Base-by-base conservation (phyloP, 2,797 vertebrate genomes). In the Gobio occitaniae region DNA sequence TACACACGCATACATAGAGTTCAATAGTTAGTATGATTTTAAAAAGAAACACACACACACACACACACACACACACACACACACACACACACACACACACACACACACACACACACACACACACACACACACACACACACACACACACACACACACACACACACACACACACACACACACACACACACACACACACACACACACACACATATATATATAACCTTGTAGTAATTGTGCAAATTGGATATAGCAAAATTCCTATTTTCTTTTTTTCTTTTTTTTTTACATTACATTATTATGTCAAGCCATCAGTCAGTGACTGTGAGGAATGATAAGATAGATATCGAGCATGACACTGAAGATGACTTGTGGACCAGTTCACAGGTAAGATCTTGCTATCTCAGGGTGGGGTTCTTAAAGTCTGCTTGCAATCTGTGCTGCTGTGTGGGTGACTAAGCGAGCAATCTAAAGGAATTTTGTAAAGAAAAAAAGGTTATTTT, bases 361-460 rank as follows among this genome's bases (percentile, higher is more conserved):
- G 32, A 32, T 32, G 32, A 32, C 32, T 32, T 84, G 10, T 54
- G 36, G 4, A 69, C 7, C 66, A n/a, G 50, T n/a, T 69, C 25
- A n/a, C 75, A 84, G 65, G 83, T 84, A 56, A 61, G 38, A n/a
- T 25, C 52, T 61, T 84, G 29, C 50, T 61, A 59, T 78, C 75
- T 71, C 19, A 79, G 54, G 77, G 77, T 44, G 72, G 41, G 61
- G 72, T 63, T 83, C 29, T 17, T 75, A 63, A 50, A 25, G 81
- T 83, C 48, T 83, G 72, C 47, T 68, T 54, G 70, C 69, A 74
- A 36, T 29, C 19, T 56, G 63, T 63, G 54, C 44, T 12, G 32
- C 72, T 41, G 47, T 70, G 72, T 74, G 78, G 50, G 84, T 86
- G 78, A 75, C 47, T 78, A 77, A 68, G 44, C 56, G 85, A 87